Base-by-base conservation (phyloP, 2,113 vertebrate species). In the Struthio camelus region DNA sequence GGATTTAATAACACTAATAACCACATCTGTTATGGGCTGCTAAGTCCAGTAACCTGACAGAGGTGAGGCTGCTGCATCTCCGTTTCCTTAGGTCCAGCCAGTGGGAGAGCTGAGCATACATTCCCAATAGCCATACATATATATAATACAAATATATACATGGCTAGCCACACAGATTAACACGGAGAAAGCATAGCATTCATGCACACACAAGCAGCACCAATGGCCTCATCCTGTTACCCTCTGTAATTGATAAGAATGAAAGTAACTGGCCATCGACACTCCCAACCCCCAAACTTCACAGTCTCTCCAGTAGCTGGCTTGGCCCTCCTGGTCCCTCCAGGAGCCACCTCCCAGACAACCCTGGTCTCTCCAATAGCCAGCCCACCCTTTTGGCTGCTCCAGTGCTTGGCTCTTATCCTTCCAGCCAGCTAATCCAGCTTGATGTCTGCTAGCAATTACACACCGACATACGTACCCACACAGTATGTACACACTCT, bases 141-240 rank as follows among this genome's bases (percentile, higher is more conserved):
- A 18, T 2, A 3, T 0, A 0, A 0, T 54, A 4, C 9, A 0
- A 1, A 64, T 40, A 17, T 8, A 15, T 22, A 25, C 7, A 10
- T 64, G 54, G 5, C 24, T 40, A 58, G 64, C 56, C 69, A 22
- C 40, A 46, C 14, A 16, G 38, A 38, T 30, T 28, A 53, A 13
- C 40, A 19, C 17, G 3, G 28, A 18, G 32, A 56, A 15, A 58
- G 44, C 51, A 66, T 7, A 66, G 58, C 30, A 4, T 51, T 51
- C 9, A 10, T 44, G 50, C 18, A 23, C 46, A 30, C 19, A 48
- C 42, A 53, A 34, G 40, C 20, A 80, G 30, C 56, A 61, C 14
- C 56, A 58, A 10, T 58, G 56, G 30, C 28, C 56, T 58, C 30
- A 28, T 30, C 58, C 56, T 66, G 18, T 14, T 80, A 27, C 20